These are phyloP conservation scores for Calidris pygmaea DNA, from an alignment of 2,113 vertebrate genomes.

Conservation along the genomic window DNA sequence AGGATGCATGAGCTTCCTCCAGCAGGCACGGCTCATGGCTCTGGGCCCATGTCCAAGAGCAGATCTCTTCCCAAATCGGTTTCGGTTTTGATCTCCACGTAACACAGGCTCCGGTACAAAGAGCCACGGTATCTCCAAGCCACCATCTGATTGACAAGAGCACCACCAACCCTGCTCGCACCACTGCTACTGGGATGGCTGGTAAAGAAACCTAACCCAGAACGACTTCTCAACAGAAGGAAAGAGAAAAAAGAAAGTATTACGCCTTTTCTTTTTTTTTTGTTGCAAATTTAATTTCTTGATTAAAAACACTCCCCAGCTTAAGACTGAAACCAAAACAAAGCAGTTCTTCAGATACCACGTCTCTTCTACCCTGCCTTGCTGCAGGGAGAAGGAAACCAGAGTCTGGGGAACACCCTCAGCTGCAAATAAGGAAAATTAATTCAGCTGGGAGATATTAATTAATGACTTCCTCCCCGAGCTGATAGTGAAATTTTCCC, in stretches of 20 bases:
- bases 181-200: not conserved
- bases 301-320: not conserved
- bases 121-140: not conserved
- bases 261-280: not conserved
- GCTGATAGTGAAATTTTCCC: not conserved
- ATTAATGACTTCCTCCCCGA: not conserved
- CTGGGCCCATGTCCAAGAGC: fast-evolving
- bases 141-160: not conserved
- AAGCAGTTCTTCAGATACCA: not conserved
- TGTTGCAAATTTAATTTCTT: not conserved
- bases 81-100: fast-evolving
- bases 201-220: not conserved
- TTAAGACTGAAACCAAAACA: not conserved
- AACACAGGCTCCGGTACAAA: fast-evolving
- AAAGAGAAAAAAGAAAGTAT: not conserved
- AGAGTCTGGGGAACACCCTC: not conserved
- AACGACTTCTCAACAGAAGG: not conserved
- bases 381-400: not conserved
- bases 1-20: not conserved
- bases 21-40: not conserved
- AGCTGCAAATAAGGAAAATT: not conserved
- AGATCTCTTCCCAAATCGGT: fast-evolving
- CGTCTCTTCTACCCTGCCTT: not conserved
- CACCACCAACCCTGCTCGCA: not conserved
- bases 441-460: not conserved